A percentile compares a stretch with the other conserved stretches of the same genome.
These are phyloP conservation scores for Dunckerocampus dactyliophorus DNA, from an alignment of 2,113 vertebrate species.

Conservation along the genomic window DNA sequence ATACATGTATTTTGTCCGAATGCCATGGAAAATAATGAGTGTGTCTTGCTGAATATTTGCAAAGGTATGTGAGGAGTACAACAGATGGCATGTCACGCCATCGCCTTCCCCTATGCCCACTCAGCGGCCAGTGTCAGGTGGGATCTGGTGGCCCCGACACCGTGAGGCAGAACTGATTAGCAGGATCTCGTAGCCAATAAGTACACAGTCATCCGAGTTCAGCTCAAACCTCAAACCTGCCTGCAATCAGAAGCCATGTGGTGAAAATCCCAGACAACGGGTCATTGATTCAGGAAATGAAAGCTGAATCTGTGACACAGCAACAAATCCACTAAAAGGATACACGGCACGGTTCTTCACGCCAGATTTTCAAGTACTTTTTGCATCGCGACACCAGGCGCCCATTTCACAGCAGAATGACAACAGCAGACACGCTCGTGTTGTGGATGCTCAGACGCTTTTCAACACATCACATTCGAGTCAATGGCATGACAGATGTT, in stretches of 20 bases:
- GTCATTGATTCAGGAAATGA: conserved; percentile 58
- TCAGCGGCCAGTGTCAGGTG: conserved; percentile 42
- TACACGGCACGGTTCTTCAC: conserved; percentile 16
- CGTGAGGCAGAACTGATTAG: conserved; percentile 57
- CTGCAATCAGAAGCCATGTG: conserved; percentile 25
- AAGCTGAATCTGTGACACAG: conserved; percentile 11
- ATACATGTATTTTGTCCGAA: neutral
- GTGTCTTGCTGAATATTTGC: conserved; percentile 14
- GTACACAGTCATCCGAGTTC: conserved; percentile 7
- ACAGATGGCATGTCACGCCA: conserved; percentile 53
- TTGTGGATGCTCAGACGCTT: conserved; percentile 36
- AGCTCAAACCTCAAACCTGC: conserved; percentile 5
- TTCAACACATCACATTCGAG: conserved; percentile 46
- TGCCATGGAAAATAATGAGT: neutral
- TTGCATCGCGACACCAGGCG: conserved; percentile 11
- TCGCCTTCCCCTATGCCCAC: conserved; percentile 37
- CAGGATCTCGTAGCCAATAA: conserved; percentile 37
- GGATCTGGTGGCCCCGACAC: conserved; percentile 37
- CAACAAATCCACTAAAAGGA: conserved; percentile 43
- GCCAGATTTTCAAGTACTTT: conserved; percentile 17
- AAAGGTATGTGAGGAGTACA: conserved; percentile 12
- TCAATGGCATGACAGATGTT: conserved; percentile 22
- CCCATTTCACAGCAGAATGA: conserved; percentile 39
- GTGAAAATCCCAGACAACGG: conserved; percentile 30
- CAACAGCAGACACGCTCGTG: conserved; percentile 23